phyloP scores from a whole-genome alignment of 1,140 invertebrate species.

The Drosophila ogumai region DNA sequence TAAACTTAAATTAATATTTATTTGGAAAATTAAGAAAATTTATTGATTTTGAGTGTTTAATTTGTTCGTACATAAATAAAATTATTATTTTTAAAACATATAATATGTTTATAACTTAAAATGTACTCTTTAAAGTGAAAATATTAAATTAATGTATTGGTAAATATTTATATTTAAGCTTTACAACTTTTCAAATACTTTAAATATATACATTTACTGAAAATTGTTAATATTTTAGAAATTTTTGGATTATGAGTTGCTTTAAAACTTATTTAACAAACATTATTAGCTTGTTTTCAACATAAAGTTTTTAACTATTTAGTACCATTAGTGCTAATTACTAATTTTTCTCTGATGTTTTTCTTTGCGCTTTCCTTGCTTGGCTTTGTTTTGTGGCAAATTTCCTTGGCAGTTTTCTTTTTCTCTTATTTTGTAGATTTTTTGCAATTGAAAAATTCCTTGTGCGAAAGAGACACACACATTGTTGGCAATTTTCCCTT shows the following conservation, averaged over 20 bases:
- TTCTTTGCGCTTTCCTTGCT: neutral
- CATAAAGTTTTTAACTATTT: neutral
- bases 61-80: neutral
- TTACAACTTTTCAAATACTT: too few relatives aligned
- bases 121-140: neutral
- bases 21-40: neutral
- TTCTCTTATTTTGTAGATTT: neutral
- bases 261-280: neutral
- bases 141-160: neutral
- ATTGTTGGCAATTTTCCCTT: slow-evolving; percentile 71
- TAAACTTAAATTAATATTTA: too few relatives aligned
- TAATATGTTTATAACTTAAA: neutral
- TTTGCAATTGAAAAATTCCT: slow-evolving; percentile 14
- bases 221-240: neutral
- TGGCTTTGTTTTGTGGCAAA: slow-evolving; percentile 3
- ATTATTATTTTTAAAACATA: neutral
- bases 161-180: neutral
- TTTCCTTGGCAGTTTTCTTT: slow-evolving; percentile 1
- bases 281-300: neutral
- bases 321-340: neutral
- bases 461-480: slow-evolving; percentile 7
- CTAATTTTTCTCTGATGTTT: neutral
- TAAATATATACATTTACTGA: neutral
- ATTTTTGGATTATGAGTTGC: neutral
- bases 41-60: neutral